Evolutionary conservation across 2,888 invertebrate species (phyloP).

Genomic region (Stegophylla sp.): DNA sequence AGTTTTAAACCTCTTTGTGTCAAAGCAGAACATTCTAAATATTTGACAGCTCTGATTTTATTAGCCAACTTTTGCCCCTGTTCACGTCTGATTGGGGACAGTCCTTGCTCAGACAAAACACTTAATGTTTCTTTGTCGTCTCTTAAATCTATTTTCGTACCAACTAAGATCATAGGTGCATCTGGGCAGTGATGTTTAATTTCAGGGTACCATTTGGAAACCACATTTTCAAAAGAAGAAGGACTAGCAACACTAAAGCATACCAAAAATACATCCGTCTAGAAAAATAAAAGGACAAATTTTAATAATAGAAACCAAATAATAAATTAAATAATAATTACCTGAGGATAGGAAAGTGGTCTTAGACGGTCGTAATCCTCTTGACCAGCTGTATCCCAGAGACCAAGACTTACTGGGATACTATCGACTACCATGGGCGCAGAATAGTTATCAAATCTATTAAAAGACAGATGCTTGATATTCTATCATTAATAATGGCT

Average conservation of each 20-base stretch:
- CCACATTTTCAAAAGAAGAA: conserved; percentile 98
- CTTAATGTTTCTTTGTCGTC: conserved; percentile 96
- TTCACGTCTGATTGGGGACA: conserved; percentile 94
- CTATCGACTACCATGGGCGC: conserved; percentile 99
- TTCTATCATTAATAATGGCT: no score
- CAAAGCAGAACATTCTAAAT: conserved; percentile 98
- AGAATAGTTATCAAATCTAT: conserved; percentile 97
- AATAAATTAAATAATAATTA: conserved; percentile 61
- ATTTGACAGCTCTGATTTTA: conserved; percentile 97
- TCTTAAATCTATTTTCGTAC: conserved; percentile 97
- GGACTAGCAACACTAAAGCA: conserved; percentile 99
- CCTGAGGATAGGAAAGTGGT: conserved; percentile 93
- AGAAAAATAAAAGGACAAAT: conserved; percentile 62
- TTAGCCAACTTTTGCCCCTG: conserved; percentile 98
- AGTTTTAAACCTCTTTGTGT: conserved; percentile 97
- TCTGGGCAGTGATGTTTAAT: conserved; percentile 99
- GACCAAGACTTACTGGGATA: conserved; percentile 91
- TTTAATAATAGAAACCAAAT: background rate
- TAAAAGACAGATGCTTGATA: background rate
- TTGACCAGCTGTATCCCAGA: conserved; percentile 99
- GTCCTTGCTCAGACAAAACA: conserved; percentile 88
- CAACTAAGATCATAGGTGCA: conserved; percentile 97
- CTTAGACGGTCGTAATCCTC: conserved; percentile 96
- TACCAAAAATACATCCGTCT: conserved; percentile 99
- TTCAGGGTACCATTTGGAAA: conserved; percentile 99